These are phyloP conservation scores for Phrynocephalus forsythii DNA, from an alignment of 2,797 vertebrate genomes.

Conservation along the genomic window DNA sequence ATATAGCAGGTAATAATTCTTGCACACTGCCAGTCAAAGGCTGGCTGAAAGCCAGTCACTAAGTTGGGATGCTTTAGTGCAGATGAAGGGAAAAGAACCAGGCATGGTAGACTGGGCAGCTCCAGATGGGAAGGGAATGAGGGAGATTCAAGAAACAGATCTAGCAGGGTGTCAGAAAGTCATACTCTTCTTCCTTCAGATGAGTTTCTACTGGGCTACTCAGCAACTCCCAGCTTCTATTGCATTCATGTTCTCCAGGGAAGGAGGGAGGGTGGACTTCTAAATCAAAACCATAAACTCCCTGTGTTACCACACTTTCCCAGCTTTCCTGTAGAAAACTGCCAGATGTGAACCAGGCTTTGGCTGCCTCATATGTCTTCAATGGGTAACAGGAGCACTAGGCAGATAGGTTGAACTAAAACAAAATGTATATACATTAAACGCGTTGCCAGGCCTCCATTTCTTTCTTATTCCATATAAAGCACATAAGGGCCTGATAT, in stretches of 20 bases:
- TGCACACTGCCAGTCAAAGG: conserved; percentile 40
- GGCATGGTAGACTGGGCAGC: conserved; percentile 21
- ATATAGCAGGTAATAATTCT: conserved; percentile 49
- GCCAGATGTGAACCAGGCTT: conserved; percentile 42
- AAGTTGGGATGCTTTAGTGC: conserved; percentile 34
- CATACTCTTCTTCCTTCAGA: conserved; percentile 18
- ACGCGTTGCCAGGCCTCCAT: neutral
- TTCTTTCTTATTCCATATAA: neutral
- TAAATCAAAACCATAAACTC: conserved; percentile 24
- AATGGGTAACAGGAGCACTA: conserved; percentile 37
- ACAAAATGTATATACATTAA: conserved; percentile 11
- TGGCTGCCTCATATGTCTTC: conserved; percentile 39
- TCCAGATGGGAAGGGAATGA: conserved; percentile 41
- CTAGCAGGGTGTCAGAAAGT: neutral
- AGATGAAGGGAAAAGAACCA: neutral
- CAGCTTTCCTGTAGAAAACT: conserved; percentile 13
- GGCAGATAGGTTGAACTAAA: conserved; percentile 35
- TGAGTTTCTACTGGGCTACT: conserved; percentile 25
- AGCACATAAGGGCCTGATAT: neutral
- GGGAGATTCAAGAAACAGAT: rapidly evolving
- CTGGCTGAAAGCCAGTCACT: conserved; percentile 49
- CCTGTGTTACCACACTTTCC: neutral
- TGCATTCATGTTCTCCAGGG: conserved; percentile 31
- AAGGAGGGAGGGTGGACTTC: conserved; percentile 23
- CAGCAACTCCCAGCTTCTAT: conserved; percentile 28